Base-by-base conservation (phyloP, 2,113 vertebrate genomes). In the Sinocyclocheilus anshuiensis region DNA sequence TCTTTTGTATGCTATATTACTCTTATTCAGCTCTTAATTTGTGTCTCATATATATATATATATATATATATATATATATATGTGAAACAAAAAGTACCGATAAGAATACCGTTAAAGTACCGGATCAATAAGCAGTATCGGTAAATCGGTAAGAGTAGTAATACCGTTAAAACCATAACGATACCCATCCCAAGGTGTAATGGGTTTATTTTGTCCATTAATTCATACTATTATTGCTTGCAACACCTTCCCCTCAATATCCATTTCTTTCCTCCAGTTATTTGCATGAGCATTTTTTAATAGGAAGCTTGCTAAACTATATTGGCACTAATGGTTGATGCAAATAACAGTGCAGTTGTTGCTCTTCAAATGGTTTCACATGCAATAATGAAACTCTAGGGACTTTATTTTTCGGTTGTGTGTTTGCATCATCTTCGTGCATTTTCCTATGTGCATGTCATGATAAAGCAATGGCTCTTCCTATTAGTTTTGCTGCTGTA, bases 371-470 rank as follows among this genome's bases (percentile, higher is more conserved):
- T 69, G 65, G 79, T 48, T 24, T 53, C 45, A 36, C 63, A 33
- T 69, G 24, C 63, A 53, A 53, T 22, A 33, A 33, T 77, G 10
- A 67, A 42, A 59, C 18, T 61, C 77, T 61, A 59, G 55, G 20
- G 42, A 71, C 63, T 53, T 24, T 67, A 36, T 71, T 82, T 82
- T 55, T 77, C 4, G 0, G 42, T 82, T 71, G 65, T 50, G 48
- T 82, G 48, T 53, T 82, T 82, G 65, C 81, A 82, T 71, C 79
- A 81, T 33, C 45, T 24, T 42, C 4, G 4, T 63, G 57, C 55
- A 80, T 61, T n/a, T 69, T 55, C 15, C 24, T 26, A 82, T 71
- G 45, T 6, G 81, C 81, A 82, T 82, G 81, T 26, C 65, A 29
- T 67, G n/a, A 65, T 26, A 5, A 4, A 26, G 53, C 29, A 36